These are phyloP conservation scores for Ambastaia sidthimunki DNA, from an alignment of 2,797 vertebrate species.

Conservation along the genomic window DNA sequence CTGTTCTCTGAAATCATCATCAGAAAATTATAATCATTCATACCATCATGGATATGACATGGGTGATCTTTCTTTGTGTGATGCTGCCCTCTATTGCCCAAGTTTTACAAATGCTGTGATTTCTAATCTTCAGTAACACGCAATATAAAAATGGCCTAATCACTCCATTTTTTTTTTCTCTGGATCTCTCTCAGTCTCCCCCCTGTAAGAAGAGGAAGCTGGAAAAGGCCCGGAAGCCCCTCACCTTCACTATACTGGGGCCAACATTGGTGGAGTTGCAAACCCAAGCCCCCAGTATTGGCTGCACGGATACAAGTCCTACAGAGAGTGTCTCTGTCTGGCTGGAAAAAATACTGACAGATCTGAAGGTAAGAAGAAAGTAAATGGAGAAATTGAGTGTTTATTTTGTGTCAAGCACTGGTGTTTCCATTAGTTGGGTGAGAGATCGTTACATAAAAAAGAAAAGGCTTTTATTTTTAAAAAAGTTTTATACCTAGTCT, in stretches of 20 bases:
- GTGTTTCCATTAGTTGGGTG: not conserved
- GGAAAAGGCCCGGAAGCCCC: constrained; percentile 90
- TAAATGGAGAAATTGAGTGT: not conserved
- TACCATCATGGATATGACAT: no score
- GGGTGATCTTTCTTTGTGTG: constrained; percentile 17
- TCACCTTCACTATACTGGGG: constrained; percentile 88
- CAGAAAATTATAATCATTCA: not conserved
- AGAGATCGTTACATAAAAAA: not conserved
- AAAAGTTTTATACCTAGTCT: no score
- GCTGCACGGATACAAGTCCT: constrained; percentile 67
- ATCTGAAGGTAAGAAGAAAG: constrained; percentile 83
- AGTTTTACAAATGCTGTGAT: no score
- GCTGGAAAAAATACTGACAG: constrained; percentile 89
- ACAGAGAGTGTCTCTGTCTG: constrained; percentile 81
- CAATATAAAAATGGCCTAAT: not conserved
- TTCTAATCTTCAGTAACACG: no score
- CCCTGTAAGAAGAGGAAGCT: constrained; percentile 94
- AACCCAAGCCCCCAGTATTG: constrained; percentile 75
- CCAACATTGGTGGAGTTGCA: constrained; percentile 86
- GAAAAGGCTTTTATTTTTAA: no score
- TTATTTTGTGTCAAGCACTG: not conserved
- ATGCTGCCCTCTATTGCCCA: constrained; percentile 64
- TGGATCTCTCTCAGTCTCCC: constrained; percentile 82
- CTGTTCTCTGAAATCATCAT: not conserved
- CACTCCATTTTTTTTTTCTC: not conserved